Percentiles rank a stretch among this genome's conserved stretches.
Conservation (phyloP, 2,113 vertebrate genomes). For the Canis aureus region DNA sequence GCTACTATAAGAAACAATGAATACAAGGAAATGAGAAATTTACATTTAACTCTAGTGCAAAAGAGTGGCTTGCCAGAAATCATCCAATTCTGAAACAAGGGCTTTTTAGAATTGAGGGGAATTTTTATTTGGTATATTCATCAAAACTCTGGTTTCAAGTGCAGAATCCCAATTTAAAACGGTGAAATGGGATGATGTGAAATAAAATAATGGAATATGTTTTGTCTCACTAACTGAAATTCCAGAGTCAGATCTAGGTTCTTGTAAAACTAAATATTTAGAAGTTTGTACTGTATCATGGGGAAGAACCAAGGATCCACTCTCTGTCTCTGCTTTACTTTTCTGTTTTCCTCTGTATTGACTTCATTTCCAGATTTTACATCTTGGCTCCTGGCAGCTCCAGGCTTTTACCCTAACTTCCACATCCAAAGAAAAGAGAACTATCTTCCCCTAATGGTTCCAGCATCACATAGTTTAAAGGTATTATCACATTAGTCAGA, state of each 20-base stretch:
- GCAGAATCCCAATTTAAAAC: background rate
- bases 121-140: background rate
- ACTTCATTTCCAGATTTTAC: background rate
- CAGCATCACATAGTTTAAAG: background rate
- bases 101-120: background rate
- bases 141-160: background rate
- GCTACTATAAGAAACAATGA: background rate
- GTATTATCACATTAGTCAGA: background rate
- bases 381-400: background rate
- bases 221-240: background rate
- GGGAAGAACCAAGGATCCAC: background rate
- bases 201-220: background rate
- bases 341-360: background rate
- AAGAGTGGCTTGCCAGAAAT: background rate
- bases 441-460: background rate
- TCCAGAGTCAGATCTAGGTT: background rate
- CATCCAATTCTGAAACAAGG: background rate
- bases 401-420: background rate
- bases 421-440: background rate
- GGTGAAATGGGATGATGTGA: background rate
- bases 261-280: background rate
- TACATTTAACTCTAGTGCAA: background rate
- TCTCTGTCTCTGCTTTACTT: background rate
- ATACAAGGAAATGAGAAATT: background rate
- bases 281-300: background rate